Percentiles rank a stretch among this genome's conserved stretches.
These are phyloP conservation scores for Muscicapa adusta DNA, from an alignment of 2,113 vertebrate genomes.

Conservation along the genomic window DNA sequence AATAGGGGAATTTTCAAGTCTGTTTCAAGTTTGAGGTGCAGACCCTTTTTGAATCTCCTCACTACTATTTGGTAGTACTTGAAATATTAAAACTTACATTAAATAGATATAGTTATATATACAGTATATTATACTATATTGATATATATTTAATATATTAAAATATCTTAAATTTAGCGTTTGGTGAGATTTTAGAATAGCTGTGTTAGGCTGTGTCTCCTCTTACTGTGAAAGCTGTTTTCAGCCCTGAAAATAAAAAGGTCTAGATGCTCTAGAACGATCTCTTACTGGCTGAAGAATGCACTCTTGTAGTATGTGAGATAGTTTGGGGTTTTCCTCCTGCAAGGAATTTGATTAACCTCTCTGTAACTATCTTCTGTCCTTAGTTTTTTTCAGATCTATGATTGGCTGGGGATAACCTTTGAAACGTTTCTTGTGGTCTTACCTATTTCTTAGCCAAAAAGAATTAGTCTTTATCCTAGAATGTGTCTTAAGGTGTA, in stretches of 20 bases:
- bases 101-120: neutral
- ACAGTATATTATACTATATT: neutral
- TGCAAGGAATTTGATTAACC: neutral
- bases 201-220: neutral
- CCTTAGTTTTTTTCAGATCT: neutral
- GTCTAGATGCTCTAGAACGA: neutral
- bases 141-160: neutral
- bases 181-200: neutral
- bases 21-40: neutral
- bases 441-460: neutral
- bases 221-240: neutral
- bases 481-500: neutral
- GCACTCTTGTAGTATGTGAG: neutral
- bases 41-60: neutral
- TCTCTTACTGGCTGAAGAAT: neutral
- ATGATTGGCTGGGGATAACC: neutral
- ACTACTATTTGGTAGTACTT: neutral
- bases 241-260: neutral
- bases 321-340: neutral
- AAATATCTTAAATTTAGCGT: neutral
- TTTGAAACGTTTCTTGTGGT: neutral
- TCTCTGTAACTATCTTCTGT: neutral
- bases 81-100: neutral
- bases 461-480: neutral
- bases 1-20: neutral